phyloP scores from a whole-genome alignment of 2,113 vertebrate species.

The Tretioscincus oriximinensis region DNA sequence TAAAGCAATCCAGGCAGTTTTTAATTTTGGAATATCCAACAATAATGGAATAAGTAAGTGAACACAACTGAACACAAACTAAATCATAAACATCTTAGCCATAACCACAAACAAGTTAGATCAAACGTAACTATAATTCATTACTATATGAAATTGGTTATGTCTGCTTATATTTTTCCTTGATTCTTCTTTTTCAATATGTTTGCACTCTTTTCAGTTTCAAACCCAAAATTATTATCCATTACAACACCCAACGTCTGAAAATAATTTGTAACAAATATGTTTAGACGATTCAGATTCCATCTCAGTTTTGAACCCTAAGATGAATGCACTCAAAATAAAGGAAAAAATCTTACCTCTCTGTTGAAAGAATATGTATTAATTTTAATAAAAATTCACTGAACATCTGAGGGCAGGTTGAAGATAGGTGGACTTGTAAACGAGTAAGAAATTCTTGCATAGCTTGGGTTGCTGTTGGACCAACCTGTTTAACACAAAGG shows the following conservation, averaged over 20 bases:
- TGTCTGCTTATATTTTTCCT: not conserved
- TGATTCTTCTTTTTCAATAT: not conserved
- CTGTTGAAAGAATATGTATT: constrained; percentile 95
- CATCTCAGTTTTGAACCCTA: not conserved
- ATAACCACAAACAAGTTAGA: not conserved
- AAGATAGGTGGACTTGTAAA: constrained; percentile 96
- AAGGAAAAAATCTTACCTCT: constrained; percentile 79
- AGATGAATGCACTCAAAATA: not conserved
- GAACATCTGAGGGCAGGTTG: constrained; percentile 96
- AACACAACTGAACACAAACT: too few species aligned
- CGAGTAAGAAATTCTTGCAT: constrained; percentile 97
- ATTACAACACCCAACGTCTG: not conserved
- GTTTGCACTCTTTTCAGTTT: not conserved
- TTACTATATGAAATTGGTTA: not conserved
- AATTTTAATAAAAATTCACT: constrained; percentile 97
- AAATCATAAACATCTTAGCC: not conserved
- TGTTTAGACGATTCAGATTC: not conserved
- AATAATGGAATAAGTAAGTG: too few species aligned
- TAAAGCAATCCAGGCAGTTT: too few species aligned
- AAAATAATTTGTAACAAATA: not conserved
- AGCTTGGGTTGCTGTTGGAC: constrained; percentile 97
- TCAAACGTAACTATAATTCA: not conserved
- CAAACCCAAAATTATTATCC: not conserved
- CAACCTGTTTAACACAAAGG: constrained; percentile 74
- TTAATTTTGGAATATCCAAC: too few species aligned